Base-by-base conservation (phyloP, 2,113 vertebrate species). In the Chaetodon auriga region DNA sequence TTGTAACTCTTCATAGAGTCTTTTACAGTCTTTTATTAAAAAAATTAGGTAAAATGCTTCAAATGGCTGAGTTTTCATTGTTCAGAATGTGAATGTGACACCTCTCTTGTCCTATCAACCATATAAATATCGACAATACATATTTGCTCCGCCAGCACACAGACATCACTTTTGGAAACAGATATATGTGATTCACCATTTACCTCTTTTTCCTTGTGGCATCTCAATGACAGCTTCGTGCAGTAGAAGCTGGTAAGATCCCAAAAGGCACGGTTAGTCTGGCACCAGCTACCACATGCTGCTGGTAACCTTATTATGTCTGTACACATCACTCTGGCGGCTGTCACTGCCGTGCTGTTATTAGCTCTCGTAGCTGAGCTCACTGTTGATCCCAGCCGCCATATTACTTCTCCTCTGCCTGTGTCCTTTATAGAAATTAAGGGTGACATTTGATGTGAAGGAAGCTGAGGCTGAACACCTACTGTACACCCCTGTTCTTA, bases 241-340 rank as follows among this genome's bases (percentile, higher is more conserved):
- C 49, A 57, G 82, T 70, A 80, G 79, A 61, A 74, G 69, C 68
- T 84, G 73, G 55, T 66, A 69, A 46, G 78, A 83, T 92, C 92
- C 91, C 92, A 87, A 60, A 88, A 88, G 92, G 79, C 89, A n/a
- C 74, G 41, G 83, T 70, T 72, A 78, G 86, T 93, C 74, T 84
- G 80, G 85, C 89, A 88, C 82, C 73, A 83, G 86, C 84, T 62
- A 85, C 78, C 85, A 84, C 91, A 90, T 85, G 88, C 90, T 87
- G 91, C 81, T 68, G 75, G 11, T 93, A 94, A 94, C 92, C 94
- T 92, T 91, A 93, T 93, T 93, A 94, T 55, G 91, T 93, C 89
- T 87, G 87, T 73, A 75, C 91, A 83, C 91, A 90, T 94, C 90
- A 92, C 87, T 90, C 85, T 77, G 75, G 77, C 76, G 85, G 75